A percentile compares a stretch with the other conserved stretches of the same genome.
Evolutionary conservation across 1,140 invertebrate species (phyloP).

Genomic region (Pygmarrhopalites habei): DNA sequence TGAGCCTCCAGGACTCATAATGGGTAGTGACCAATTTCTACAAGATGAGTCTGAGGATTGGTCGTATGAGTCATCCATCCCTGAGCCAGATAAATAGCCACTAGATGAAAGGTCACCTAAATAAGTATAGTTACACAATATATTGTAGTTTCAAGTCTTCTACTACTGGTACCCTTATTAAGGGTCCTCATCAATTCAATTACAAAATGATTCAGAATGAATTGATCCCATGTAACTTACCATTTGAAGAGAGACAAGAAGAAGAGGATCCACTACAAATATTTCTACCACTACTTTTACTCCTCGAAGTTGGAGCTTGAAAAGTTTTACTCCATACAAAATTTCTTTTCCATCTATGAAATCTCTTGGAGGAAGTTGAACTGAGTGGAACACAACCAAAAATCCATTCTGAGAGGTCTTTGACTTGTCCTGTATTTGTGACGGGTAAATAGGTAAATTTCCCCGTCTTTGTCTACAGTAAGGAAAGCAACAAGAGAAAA

Average conservation of each 20-base stretch:
- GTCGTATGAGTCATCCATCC: slow-evolving; percentile 10
- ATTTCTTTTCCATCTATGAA: slow-evolving; percentile 18
- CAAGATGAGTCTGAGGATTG: slow-evolving; percentile 4
- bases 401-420: slow-evolving; percentile 34
- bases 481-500: too few relatives aligned
- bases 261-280: slow-evolving; percentile 19
- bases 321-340: slow-evolving; percentile 4
- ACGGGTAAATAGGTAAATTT: slow-evolving; percentile 24
- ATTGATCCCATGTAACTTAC: too few relatives aligned
- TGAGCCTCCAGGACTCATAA: neutral
- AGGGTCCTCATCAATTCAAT: too few relatives aligned
- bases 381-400: slow-evolving; percentile 35
- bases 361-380: slow-evolving; percentile 21
- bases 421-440: slow-evolving; percentile 18
- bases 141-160: too few relatives aligned
- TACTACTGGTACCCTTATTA: too few relatives aligned
- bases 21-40: slow-evolving; percentile 5
- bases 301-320: slow-evolving; percentile 4
- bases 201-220: too few relatives aligned
- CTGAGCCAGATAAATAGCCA: slow-evolving; percentile 2
- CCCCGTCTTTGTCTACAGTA: too few relatives aligned
- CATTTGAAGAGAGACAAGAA: slow-evolving; percentile 2
- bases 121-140: too few relatives aligned
- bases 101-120: slow-evolving; percentile 10
- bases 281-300: neutral